phyloP scores from a whole-genome alignment of 1,140 invertebrate genomes.

The Colletes gigas region DNA sequence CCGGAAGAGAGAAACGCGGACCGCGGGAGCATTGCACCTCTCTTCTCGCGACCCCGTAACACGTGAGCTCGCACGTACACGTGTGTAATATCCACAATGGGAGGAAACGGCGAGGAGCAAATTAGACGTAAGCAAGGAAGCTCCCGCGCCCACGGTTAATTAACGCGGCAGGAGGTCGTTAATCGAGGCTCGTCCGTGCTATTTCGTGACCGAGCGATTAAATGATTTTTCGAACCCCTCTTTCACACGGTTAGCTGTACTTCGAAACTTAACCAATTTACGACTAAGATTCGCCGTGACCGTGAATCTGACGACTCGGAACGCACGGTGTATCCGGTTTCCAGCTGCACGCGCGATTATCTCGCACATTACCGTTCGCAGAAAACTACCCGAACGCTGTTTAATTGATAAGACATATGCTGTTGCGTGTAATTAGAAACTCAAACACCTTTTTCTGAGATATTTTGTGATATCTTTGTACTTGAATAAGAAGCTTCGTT shows the following conservation, averaged over 20 bases:
- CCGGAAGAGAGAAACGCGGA: slow-evolving; percentile 51
- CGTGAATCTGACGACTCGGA: slow-evolving; percentile 8
- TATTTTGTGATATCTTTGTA: too few species aligned
- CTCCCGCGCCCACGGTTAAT: slow-evolving; percentile 67
- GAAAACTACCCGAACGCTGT: too few species aligned
- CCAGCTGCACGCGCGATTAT: neutral
- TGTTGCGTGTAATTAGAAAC: too few species aligned
- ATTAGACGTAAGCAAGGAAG: slow-evolving; percentile 66
- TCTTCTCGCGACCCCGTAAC: slow-evolving; percentile 20
- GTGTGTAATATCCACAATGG: slow-evolving; percentile 55
- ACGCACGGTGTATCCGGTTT: neutral
- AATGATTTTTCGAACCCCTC: slow-evolving; percentile 35
- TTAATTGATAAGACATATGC: too few species aligned
- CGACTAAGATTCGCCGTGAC: neutral
- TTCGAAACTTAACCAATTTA: neutral
- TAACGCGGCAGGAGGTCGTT: slow-evolving; percentile 53
- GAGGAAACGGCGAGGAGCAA: slow-evolving; percentile 62
- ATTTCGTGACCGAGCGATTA: slow-evolving; percentile 31
- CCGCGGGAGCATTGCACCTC: slow-evolving; percentile 57
- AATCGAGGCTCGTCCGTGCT: slow-evolving; percentile 29
- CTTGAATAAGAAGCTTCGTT: too few species aligned
- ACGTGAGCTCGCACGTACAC: slow-evolving; percentile 23
- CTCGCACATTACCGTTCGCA: too few species aligned
- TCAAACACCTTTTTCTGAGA: too few species aligned
- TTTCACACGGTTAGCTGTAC: slow-evolving; percentile 38